Base-by-base conservation (phyloP, 2,888 invertebrate species). In the Candidula unifasciata region DNA sequence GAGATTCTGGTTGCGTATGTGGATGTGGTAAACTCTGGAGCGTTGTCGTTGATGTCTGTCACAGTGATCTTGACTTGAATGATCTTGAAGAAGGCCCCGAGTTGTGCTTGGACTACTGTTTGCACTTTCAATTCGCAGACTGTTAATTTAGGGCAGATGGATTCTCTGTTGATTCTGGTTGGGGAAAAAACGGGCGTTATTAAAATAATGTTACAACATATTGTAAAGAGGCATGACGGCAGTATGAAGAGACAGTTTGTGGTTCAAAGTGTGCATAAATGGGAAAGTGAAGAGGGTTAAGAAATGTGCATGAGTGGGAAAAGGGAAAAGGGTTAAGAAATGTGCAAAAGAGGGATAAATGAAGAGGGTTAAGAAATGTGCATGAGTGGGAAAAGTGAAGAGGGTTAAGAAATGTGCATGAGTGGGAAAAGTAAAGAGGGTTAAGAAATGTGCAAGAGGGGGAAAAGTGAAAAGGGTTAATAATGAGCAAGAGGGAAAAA, bases 81-180 rank as follows among this genome's bases (percentile, higher is more conserved):
- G 82, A 97, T 95, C 91, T 96, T 96, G 90, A 95, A 95, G 82
- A 89, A 90, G 27, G 89, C 85, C 6, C 88, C 87, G n/a, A 87
- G 87, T 35, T 87, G 86, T 13, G 88, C 88, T 73, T 90, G 87
- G 2, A 86, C 88, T 1, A 86, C 88, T 6, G 87, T 73, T 69
- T 89, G 87, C 1, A 90, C 85, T 13, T 83, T 54, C 37, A 89
- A 84, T 27, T 87, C 78, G 71, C 89, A 89, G n/a, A 83, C 77
- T 27, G 57, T 16, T 30, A 71, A 66, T 21, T 66, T 64, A 1
- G 80, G 85, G 82, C 88, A 88, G 30, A 87, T 52, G 3, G 35
- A 60, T 73, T 88, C 88, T 52, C 88, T 77, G 86, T 88, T 85
- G 66, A 88, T 80, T 27, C 81, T 84, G 66, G 73, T 73, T 21